These are phyloP conservation scores for Pogonognathellus flavescens DNA, from an alignment of 1,140 invertebrate genomes.

Conservation along the genomic window DNA sequence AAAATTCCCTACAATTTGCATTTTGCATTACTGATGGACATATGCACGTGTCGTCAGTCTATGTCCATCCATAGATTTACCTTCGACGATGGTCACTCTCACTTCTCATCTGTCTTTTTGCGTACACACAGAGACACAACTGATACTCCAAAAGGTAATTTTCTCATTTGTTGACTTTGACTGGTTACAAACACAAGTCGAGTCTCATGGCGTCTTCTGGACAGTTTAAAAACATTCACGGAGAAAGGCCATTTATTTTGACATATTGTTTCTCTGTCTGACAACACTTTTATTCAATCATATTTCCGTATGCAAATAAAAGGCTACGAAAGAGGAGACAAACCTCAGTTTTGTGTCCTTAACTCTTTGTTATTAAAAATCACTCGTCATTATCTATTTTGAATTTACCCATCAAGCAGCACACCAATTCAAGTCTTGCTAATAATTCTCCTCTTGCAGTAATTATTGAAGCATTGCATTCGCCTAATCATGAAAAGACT, in stretches of 20 bases:
- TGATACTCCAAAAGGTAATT: background rate
- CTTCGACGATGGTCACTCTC: background rate
- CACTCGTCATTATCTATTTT: too few species aligned
- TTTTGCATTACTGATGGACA: too few species aligned
- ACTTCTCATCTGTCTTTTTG: background rate
- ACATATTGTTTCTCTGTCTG: slow-evolving; percentile 13
- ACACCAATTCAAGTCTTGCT: too few species aligned
- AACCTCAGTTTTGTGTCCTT: slow-evolving; percentile 17
- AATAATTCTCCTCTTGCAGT: too few species aligned
- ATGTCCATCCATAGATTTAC: too few species aligned
- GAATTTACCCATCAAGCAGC: too few species aligned
- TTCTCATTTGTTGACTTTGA: slow-evolving; percentile 15
- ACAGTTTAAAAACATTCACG: slow-evolving; percentile 22
- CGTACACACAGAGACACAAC: background rate
- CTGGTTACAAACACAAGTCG: background rate
- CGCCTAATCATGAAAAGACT: too few species aligned
- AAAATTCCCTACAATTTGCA: too few species aligned
- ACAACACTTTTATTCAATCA: background rate
- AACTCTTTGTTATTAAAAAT: too few species aligned
- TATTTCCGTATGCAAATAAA: slow-evolving; percentile 23
- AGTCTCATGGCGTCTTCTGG: background rate
- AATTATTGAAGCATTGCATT: too few species aligned
- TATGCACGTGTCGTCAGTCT: too few species aligned
- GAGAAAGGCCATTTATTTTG: slow-evolving; percentile 42
- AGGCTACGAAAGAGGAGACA: slow-evolving; percentile 7